Evolutionary conservation across 2,888 invertebrate genomes (phyloP).

Genomic region (Phlogophora meticulosa): DNA sequence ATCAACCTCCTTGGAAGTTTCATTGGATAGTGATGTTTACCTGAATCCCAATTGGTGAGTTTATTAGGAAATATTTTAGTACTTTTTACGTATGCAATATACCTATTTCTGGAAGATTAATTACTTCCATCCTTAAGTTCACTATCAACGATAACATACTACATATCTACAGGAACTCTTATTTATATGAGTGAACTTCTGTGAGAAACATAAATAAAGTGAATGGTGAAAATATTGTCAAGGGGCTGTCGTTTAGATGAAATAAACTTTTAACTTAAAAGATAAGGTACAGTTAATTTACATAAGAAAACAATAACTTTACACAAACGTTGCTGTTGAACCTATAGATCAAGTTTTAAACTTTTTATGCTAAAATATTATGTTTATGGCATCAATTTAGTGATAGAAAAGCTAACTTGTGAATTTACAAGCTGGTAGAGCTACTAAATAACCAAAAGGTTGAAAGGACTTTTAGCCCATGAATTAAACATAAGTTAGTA

Average conservation of each 20-base stretch:
- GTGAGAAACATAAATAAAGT: conserved; percentile 7
- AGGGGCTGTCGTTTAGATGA: conserved; percentile 22
- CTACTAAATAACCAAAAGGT: not conserved
- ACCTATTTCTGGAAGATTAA: not conserved
- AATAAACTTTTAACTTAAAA: conserved; percentile 31
- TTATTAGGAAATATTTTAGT: conserved; percentile 21
- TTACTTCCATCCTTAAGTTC: not conserved
- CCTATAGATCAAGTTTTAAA: conserved; percentile 24
- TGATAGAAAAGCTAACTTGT: conserved; percentile 10
- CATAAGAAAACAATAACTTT: conserved; percentile 48
- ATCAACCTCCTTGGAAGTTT: conserved; percentile 45
- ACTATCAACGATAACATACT: not conserved
- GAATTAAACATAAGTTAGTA: not conserved
- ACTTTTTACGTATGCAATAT: not conserved
- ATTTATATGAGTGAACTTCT: not conserved
- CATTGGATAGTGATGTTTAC: conserved; percentile 56
- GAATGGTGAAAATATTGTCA: conserved; percentile 25
- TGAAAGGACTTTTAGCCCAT: not conserved
- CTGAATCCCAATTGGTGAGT: conserved; percentile 58
- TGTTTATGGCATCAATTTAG: conserved; percentile 15
- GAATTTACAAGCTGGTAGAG: not conserved
- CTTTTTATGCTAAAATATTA: conserved; percentile 13
- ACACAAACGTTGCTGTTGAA: conserved; percentile 17
- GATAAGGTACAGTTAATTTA: conserved; percentile 49
- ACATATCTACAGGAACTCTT: conserved; percentile 1